Evolutionary conservation across 2,888 invertebrate genomes (phyloP).

Genomic region (Parnassius mnemosyne): DNA sequence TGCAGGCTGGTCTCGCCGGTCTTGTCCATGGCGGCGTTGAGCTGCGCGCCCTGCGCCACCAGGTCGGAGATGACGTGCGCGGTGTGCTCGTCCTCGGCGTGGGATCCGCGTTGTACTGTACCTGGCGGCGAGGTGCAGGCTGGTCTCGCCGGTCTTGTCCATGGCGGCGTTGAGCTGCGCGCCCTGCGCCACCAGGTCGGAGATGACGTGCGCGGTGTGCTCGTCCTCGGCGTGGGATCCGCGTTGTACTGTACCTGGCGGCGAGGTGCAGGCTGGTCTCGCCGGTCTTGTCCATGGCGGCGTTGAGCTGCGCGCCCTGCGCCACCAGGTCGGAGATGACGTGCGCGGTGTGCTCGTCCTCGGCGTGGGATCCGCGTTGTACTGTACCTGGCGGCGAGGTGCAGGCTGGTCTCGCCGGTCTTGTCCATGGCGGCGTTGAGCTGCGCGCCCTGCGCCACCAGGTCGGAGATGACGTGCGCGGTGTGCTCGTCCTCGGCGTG

Average conservation of each 20-base stretch:
- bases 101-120: too few species aligned
- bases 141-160: too few species aligned
- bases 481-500: too few species aligned
- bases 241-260: constrained; percentile 64
- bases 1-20: too few species aligned
- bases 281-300: constrained; percentile 96
- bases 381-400: constrained; percentile 86
- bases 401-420: constrained; percentile 96
- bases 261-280: constrained; percentile 97
- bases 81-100: too few species aligned
- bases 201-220: constrained; percentile 89
- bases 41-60: constrained; percentile 34
- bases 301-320: constrained; percentile 95
- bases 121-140: too few species aligned
- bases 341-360: constrained; percentile 89
- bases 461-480: too few species aligned
- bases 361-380: constrained; percentile 67
- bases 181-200: constrained; percentile 79
- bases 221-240: constrained; percentile 85
- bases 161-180: too few species aligned
- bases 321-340: constrained; percentile 92
- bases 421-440: constrained; percentile 96
- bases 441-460: constrained; percentile 93
- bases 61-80: too few species aligned
- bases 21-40: too few species aligned